Percentiles rank a stretch among this genome's conserved stretches.
Evolutionary conservation across 2,113 vertebrate genomes (phyloP).

Genomic region (Antennarius striatus): DNA sequence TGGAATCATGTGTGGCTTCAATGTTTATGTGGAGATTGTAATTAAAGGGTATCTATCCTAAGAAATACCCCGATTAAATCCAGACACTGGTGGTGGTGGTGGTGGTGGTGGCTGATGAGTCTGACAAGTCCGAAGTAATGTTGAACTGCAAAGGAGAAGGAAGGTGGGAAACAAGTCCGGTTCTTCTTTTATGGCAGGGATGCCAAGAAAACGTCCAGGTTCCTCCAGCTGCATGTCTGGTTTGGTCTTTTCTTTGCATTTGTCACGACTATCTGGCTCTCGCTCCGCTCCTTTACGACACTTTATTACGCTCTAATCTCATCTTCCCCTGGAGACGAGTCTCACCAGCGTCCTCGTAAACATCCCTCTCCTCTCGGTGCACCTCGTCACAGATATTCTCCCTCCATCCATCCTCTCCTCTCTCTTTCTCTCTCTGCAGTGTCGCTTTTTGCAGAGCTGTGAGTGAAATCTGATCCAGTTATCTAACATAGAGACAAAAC

Average conservation of each 20-base stretch:
- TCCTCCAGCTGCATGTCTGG: slow-evolving; percentile 8
- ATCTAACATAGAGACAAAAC: slow-evolving; percentile 61
- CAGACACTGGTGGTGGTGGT: too few relatives aligned
- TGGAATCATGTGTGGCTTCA: too few relatives aligned
- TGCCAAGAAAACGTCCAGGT: too few relatives aligned
- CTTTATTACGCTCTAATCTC: slow-evolving; percentile 66
- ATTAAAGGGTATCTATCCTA: slow-evolving; percentile 16
- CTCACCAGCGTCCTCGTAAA: slow-evolving; percentile 25
- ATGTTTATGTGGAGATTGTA: too few relatives aligned
- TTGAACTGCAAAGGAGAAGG: too few relatives aligned
- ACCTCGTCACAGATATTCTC: slow-evolving; percentile 36
- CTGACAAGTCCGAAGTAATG: too few relatives aligned
- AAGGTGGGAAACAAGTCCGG: too few relatives aligned
- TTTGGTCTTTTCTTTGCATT: too few relatives aligned
- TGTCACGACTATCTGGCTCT: slow-evolving; percentile 29
- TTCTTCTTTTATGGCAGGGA: too few relatives aligned
- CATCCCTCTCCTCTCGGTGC: slow-evolving; percentile 44
- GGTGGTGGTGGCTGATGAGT: too few relatives aligned
- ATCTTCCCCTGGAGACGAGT: slow-evolving; percentile 43
- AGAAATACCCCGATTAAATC: neutral
- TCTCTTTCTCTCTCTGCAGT: slow-evolving; percentile 65
- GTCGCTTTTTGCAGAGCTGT: slow-evolving; percentile 67
- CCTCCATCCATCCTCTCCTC: slow-evolving; percentile 16
- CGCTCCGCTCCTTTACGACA: slow-evolving; percentile 42
- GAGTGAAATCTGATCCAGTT: slow-evolving; percentile 68